Base-by-base conservation (phyloP, 2,797 vertebrate genomes). In the Paedocypris micromegethes region DNA sequence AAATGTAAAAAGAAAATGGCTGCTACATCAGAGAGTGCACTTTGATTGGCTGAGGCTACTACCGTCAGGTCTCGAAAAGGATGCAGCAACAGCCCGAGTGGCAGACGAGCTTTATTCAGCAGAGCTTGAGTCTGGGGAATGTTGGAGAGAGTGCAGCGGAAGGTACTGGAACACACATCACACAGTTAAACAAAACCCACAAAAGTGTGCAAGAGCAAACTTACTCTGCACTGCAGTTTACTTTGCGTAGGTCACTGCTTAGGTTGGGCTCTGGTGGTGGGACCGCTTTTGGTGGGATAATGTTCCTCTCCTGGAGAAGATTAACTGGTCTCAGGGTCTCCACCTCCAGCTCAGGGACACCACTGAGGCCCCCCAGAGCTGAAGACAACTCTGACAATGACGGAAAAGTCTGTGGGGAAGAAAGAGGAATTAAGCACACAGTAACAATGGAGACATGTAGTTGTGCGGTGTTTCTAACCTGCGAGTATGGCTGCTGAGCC, bases 41-140 rank as follows among this genome's bases (percentile, higher is more conserved):
- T 48, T 9, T 37, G 44, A 48, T 42, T 9, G 44, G 43, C 37
- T 43, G 49, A 23, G 51, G 42, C 56, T 55, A 59, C 5, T 91
- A 98, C 96, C 88, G 93, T 93, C 61, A 98, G 77, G 83, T 98
- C 95, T 89, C 93, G 93, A 85, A 99, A 99, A 55, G 97, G 96
- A 86, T 98, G 96, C 3, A 99, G 86, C 50, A 99, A 82, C 68
- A 99, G 87, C 42, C 97, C 97, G 78, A 99, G 86, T 3, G 97
- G 97, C 67, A 99, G 94, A 4, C 96, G 88, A 70, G 95, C 97
- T 88, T 98, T 99, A 81, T 93, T 98, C 82, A 99, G 83, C 68
- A 99, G 85, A 58, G 93, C 91, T 83, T 98, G 94, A 5, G 92
- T 97, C 78, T 99, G 96, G 3, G 97, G 97, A 79, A 99, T 88